Evolutionary conservation across 2,888 invertebrate species (phyloP).

Genomic region (Agonopterix subpropinquella): DNA sequence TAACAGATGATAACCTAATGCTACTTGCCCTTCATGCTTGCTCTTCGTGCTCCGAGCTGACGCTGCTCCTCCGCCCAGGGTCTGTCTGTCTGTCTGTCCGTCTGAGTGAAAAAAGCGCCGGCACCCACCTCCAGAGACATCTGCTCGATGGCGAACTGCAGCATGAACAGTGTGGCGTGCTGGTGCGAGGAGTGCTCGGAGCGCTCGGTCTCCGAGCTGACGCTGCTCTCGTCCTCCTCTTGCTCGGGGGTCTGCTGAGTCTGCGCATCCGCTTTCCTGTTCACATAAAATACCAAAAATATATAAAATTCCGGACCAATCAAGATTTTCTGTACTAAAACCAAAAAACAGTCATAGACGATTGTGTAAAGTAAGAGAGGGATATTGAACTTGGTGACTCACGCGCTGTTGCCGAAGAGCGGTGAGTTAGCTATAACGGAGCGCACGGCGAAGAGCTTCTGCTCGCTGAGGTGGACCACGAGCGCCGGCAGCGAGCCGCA

Average conservation of each 20-base stretch:
- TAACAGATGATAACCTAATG: too few relatives aligned
- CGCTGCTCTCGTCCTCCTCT: slow-evolving; percentile 58
- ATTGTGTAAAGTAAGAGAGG: too few relatives aligned
- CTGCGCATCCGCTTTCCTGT: slow-evolving; percentile 13
- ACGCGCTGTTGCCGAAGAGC: not conserved
- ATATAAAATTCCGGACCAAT: too few relatives aligned
- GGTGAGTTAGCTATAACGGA: slow-evolving; percentile 32
- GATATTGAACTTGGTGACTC: too few relatives aligned
- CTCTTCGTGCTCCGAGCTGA: too few relatives aligned
- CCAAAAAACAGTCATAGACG: too few relatives aligned
- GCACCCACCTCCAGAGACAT: slow-evolving; percentile 83
- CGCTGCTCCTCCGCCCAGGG: too few relatives aligned
- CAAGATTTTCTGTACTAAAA: too few relatives aligned
- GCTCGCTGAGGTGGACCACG: slow-evolving; percentile 93
- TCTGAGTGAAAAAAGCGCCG: too few relatives aligned
- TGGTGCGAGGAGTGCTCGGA: slow-evolving; percentile 52
- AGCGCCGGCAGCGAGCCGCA: slow-evolving; percentile 91
- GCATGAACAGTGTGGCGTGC: slow-evolving; percentile 80
- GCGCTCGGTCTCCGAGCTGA: slow-evolving; percentile 59
- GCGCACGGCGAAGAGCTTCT: slow-evolving; percentile 80
- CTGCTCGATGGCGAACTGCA: slow-evolving; percentile 92
- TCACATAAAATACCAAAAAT: too few relatives aligned
- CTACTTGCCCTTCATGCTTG: too few relatives aligned
- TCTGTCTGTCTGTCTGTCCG: too few relatives aligned
- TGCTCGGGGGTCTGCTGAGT: slow-evolving; percentile 19